Percentiles rank a stretch among this genome's conserved stretches.
Conservation (phyloP, 2,113 vertebrate genomes). For the Cygnus buccinator region DNA sequence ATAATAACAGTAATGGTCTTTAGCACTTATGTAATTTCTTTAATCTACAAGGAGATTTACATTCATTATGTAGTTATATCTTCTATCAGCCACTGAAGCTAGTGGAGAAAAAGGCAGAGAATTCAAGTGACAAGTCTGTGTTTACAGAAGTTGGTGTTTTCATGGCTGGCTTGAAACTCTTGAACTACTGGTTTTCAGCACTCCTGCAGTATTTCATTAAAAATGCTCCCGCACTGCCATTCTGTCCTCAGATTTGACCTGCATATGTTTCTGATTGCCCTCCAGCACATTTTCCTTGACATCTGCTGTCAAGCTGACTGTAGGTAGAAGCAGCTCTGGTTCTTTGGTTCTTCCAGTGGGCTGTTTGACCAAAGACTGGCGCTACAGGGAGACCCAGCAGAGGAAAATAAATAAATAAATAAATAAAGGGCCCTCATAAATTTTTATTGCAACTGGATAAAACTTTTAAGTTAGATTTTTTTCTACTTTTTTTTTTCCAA, state of each 20-base stretch:
- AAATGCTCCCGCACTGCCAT: neutral
- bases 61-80: neutral
- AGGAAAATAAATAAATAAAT: too few relatives aligned
- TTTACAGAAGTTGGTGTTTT: neutral
- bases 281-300: neutral
- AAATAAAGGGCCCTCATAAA: neutral
- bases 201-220: neutral
- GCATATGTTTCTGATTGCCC: neutral
- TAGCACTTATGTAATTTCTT: neutral
- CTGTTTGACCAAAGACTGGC: neutral
- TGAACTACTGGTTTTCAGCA: neutral
- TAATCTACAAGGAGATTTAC: neutral
- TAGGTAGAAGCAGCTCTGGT: neutral
- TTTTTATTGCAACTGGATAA: neutral
- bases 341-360: neutral
- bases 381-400: neutral
- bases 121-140: neutral
- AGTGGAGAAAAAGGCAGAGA: neutral
- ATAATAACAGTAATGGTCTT: neutral
- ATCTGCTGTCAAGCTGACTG: constrained; percentile 4
- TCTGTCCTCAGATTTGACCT: constrained; percentile 2
- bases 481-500: neutral
- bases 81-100: neutral
- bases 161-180: neutral
- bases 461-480: neutral